phyloP scores from a whole-genome alignment of 1,140 invertebrate genomes.

The Achroia grisella region DNA sequence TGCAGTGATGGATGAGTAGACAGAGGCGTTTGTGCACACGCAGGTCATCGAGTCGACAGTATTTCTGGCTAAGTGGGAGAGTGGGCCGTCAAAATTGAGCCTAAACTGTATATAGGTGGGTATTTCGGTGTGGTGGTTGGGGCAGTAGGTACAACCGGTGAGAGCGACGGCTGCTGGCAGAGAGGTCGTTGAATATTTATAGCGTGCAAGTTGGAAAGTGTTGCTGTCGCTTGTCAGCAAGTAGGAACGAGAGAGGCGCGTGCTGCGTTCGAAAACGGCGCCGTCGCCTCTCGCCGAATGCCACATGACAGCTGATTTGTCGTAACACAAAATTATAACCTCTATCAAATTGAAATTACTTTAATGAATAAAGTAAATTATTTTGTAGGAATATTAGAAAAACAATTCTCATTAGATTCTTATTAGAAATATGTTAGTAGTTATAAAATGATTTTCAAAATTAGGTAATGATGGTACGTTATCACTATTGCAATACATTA shows the following conservation, averaged over 20 bases:
- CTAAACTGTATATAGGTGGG: slow-evolving; percentile 71
- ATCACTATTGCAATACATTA: too few relatives aligned
- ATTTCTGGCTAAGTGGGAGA: slow-evolving; percentile 51
- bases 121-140: slow-evolving; percentile 22
- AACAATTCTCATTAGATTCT: too few relatives aligned
- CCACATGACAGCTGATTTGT: slow-evolving; percentile 54
- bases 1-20: slow-evolving; percentile 71
- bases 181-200: slow-evolving; percentile 62
- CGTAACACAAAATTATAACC: slow-evolving; percentile 6
- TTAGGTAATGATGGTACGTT: too few relatives aligned
- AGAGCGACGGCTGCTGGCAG: slow-evolving; percentile 40
- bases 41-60: slow-evolving; percentile 32
- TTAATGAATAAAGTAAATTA: too few relatives aligned
- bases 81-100: slow-evolving; percentile 70
- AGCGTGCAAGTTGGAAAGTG: slow-evolving; percentile 60
- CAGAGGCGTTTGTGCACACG: slow-evolving; percentile 44
- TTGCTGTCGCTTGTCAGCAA: slow-evolving; percentile 21
- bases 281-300: slow-evolving; percentile 28
- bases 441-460: neutral
- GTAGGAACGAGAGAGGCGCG: slow-evolving; percentile 19
- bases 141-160: slow-evolving; percentile 13
- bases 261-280: slow-evolving; percentile 12
- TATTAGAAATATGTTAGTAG: too few relatives aligned
- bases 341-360: neutral
- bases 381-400: too few relatives aligned